Evolutionary conservation across 2,888 invertebrate genomes (phyloP).

Genomic region (Drosophila subsilvestris): DNA sequence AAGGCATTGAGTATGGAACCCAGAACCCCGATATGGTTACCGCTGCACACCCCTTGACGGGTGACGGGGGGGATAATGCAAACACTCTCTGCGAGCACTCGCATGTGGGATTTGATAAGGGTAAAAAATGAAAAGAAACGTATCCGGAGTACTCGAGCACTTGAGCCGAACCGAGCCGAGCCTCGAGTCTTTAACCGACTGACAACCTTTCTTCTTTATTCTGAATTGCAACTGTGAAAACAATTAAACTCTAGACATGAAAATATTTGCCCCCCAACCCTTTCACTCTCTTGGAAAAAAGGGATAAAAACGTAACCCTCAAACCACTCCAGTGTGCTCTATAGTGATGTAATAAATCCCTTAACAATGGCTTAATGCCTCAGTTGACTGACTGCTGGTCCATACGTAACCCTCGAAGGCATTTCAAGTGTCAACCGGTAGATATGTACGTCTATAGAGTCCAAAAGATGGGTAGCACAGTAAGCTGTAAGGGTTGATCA

Average conservation of each 20-base stretch:
- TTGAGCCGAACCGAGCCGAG: slow-evolving; percentile 58
- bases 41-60: slow-evolving; percentile 59
- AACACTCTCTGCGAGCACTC: slow-evolving; percentile 56
- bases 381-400: slow-evolving; percentile 53
- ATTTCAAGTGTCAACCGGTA: slow-evolving; percentile 71
- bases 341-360: slow-evolving; percentile 76
- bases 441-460: slow-evolving; percentile 32
- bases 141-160: slow-evolving; percentile 53
- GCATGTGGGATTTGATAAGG: slow-evolving; percentile 57
- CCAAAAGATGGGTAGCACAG: slow-evolving; percentile 44
- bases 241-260: slow-evolving; percentile 73
- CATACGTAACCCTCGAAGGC: slow-evolving; percentile 21
- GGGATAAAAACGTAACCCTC: neutral
- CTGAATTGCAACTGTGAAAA: slow-evolving; percentile 74
- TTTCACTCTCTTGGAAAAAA: neutral
- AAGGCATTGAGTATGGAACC: slow-evolving; percentile 32
- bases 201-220: slow-evolving; percentile 47
- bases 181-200: slow-evolving; percentile 55
- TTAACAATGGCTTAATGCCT: slow-evolving; percentile 70
- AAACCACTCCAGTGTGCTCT: slow-evolving; percentile 21
- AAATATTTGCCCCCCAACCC: slow-evolving; percentile 59
- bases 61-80: slow-evolving; percentile 35
- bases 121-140: slow-evolving; percentile 43
- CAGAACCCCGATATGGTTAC: slow-evolving; percentile 45
- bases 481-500: slow-evolving; percentile 34